These are phyloP conservation scores for Saturnia japonica DNA, from an alignment of 2,888 invertebrate genomes.

Conservation along the genomic window DNA sequence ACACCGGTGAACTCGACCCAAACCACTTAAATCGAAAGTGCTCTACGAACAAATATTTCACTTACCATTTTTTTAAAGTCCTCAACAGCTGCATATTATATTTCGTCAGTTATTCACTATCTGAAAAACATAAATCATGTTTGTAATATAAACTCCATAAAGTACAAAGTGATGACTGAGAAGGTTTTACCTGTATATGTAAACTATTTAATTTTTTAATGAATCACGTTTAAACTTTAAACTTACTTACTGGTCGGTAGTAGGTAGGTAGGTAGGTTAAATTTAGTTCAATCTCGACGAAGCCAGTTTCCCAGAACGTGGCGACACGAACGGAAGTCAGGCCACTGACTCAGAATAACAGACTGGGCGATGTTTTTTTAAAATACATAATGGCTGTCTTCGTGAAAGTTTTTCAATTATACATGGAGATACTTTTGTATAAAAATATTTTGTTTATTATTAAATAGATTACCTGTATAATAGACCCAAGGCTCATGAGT, in stretches of 20 bases:
- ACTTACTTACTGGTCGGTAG: neutral
- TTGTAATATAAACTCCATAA: constrained; percentile 21
- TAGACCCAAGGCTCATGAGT: neutral
- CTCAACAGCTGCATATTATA: constrained; percentile 45
- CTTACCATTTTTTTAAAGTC: constrained; percentile 49
- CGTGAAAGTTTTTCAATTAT: constrained; percentile 26
- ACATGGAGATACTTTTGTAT: neutral
- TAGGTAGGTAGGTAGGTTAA: constrained; percentile 24
- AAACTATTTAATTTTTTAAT: constrained; percentile 28
- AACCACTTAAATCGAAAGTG: constrained; percentile 20
- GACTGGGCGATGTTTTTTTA: constrained; percentile 39
- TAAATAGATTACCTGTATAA: neutral
- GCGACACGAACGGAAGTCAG: constrained; percentile 59
- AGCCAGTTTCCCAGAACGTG: constrained; percentile 55
- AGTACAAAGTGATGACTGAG: constrained; percentile 21
- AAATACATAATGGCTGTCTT: constrained; percentile 41
- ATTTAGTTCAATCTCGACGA: constrained; percentile 35
- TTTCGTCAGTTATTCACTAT: constrained; percentile 25
- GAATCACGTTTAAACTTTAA: constrained; percentile 51
- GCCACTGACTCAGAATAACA: constrained; percentile 60
- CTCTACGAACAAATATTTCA: constrained; percentile 26
- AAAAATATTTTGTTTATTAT: neutral
- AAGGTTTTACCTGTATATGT: constrained; percentile 7
- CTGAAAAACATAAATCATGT: constrained; percentile 38
- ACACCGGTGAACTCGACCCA: constrained; percentile 10